Conservation (phyloP, 2,888 invertebrate genomes). For the Brachypalpus laphriformis region DNA sequence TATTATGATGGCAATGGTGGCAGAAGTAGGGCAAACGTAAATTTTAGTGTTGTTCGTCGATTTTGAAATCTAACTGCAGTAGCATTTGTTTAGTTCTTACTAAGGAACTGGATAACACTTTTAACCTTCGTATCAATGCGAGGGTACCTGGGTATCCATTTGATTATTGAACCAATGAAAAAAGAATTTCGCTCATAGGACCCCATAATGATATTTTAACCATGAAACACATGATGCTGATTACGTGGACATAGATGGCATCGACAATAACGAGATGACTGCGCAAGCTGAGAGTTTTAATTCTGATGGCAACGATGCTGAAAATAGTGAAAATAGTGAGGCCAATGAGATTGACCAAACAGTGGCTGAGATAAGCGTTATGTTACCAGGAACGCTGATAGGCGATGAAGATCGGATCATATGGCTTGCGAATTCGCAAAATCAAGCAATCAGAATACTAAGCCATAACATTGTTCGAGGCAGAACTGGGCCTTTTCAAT, state of each 20-base stretch:
- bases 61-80: no score
- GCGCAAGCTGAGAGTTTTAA: neutral
- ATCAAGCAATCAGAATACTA: neutral
- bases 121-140: no score
- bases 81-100: no score
- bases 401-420: neutral
- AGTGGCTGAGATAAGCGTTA: slow-evolving; percentile 3
- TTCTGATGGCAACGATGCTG: neutral
- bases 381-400: neutral
- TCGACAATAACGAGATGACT: neutral
- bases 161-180: no score
- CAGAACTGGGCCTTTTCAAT: slow-evolving; percentile 2
- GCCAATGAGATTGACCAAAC: neutral
- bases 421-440: neutral
- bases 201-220: no score
- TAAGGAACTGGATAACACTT: no score
- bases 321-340: neutral
- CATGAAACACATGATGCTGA: neutral
- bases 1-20: no score
- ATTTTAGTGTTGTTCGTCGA: no score
- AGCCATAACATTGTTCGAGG: neutral
- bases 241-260: neutral
- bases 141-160: no score
- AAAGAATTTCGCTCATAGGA: no score
- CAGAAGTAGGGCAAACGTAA: no score